These are phyloP conservation scores for Elephas maximus DNA, from an alignment of 2,113 vertebrate genomes.

Conservation along the genomic window DNA sequence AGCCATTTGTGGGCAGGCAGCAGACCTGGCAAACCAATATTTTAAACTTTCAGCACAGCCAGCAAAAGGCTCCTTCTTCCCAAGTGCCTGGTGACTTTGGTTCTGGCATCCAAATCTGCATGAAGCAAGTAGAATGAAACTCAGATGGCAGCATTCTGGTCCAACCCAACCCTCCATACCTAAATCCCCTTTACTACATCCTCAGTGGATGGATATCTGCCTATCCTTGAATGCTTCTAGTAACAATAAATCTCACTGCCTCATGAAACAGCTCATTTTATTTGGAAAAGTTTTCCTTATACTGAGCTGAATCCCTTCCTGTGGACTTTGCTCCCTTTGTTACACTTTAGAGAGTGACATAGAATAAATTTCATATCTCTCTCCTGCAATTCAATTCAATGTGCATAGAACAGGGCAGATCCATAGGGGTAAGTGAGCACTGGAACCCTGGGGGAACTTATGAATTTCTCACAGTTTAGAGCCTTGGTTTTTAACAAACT, in stretches of 20 bases:
- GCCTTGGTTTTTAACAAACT: background rate
- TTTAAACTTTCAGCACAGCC: background rate
- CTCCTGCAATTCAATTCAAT: background rate
- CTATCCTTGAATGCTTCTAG: background rate
- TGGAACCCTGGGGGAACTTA: background rate
- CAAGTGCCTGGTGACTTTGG: background rate
- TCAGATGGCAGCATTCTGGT: background rate
- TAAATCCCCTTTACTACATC: background rate
- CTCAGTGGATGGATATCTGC: background rate
- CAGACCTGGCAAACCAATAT: background rate
- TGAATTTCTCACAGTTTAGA: background rate
- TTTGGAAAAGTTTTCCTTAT: background rate
- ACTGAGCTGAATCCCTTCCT: background rate
- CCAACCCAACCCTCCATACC: background rate
- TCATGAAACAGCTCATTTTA: constrained; percentile 7
- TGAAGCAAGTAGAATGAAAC: background rate
- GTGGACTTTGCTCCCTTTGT: background rate
- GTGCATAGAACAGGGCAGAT: background rate
- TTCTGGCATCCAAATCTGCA: background rate
- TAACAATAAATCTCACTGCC: background rate
- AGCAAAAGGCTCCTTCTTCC: constrained; percentile 10
- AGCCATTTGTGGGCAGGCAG: background rate
- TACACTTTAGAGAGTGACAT: background rate
- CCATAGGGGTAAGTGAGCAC: background rate
- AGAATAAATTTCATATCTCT: constrained; percentile 13